Evolutionary conservation across 2,797 vertebrate species (phyloP).

Genomic region (Leptatherina wallacei): DNA sequence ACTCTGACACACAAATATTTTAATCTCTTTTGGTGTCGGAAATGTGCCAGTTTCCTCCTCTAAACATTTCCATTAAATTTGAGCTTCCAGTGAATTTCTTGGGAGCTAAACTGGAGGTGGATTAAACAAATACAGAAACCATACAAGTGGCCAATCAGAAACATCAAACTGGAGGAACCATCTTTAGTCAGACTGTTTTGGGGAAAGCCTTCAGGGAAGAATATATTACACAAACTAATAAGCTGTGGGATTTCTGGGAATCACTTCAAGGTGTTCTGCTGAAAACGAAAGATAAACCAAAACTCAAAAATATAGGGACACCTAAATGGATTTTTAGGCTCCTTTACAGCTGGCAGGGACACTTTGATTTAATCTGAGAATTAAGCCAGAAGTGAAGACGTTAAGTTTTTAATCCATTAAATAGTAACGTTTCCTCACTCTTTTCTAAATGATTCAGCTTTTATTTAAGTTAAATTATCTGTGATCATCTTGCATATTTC

Average conservation of each 20-base stretch:
- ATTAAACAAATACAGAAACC: background rate
- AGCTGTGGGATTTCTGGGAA: slow-evolving; percentile 20
- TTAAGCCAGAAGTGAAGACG: no score
- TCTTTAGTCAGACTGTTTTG: background rate
- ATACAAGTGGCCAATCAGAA: background rate
- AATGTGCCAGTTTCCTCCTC: background rate
- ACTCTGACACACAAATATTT: no score
- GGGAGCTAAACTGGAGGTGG: background rate
- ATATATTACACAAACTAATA: background rate
- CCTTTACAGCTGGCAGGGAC: background rate
- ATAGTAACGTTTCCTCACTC: no score
- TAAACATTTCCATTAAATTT: background rate
- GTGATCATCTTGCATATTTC: background rate
- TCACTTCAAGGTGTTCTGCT: background rate
- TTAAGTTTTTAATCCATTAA: no score
- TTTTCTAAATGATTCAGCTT: no score
- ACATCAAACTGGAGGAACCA: background rate
- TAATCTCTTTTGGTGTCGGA: background rate
- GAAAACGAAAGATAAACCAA: slow-evolving; percentile 1
- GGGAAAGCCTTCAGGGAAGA: slow-evolving; percentile 11
- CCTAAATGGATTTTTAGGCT: background rate
- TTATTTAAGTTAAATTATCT: background rate
- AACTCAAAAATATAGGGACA: background rate
- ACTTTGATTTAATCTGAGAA: background rate
- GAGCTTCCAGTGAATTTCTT: background rate